A percentile compares a stretch with the other conserved stretches of the same genome.
Evolutionary conservation across 2,888 invertebrate species (phyloP).

Genomic region (Drosophila mulleri): DNA sequence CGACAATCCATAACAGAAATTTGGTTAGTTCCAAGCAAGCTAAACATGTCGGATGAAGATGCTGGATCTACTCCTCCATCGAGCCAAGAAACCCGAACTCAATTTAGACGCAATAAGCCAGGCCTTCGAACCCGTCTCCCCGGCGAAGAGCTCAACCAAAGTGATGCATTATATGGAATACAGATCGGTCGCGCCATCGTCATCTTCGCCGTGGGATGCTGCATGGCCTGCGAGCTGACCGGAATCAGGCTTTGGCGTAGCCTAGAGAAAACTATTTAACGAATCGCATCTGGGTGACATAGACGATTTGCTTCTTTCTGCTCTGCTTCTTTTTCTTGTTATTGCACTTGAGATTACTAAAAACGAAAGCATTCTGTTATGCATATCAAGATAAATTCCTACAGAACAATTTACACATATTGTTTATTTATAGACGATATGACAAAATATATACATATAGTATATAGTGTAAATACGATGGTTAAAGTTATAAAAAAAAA

Average conservation of each 20-base stretch:
- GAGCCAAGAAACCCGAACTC: neutral
- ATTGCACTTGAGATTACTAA: neutral
- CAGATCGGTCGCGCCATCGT: constrained; percentile 23
- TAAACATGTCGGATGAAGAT: constrained; percentile 23
- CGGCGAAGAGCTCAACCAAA: neutral
- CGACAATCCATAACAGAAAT: constrained; percentile 5
- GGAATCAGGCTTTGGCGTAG: constrained; percentile 17
- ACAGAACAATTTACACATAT: neutral
- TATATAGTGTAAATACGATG: too few relatives aligned
- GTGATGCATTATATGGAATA: constrained; percentile 1
- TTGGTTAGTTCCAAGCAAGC: neutral
- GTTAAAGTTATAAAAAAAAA: too few relatives aligned
- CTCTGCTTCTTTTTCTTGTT: too few relatives aligned
- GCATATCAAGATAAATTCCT: neutral
- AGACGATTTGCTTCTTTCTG: neutral
- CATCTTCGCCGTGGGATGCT: constrained; percentile 36
- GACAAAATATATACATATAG: too few relatives aligned
- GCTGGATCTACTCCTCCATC: neutral
- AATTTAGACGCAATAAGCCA: neutral
- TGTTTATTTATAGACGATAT: neutral
- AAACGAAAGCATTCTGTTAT: neutral
- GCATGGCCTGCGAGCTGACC: constrained; percentile 22
- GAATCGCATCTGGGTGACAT: neutral
- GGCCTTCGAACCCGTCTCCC: neutral
- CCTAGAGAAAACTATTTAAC: constrained; percentile 11